Conservation (phyloP, 2,797 vertebrate species). For the Micromesistius poutassou region DNA sequence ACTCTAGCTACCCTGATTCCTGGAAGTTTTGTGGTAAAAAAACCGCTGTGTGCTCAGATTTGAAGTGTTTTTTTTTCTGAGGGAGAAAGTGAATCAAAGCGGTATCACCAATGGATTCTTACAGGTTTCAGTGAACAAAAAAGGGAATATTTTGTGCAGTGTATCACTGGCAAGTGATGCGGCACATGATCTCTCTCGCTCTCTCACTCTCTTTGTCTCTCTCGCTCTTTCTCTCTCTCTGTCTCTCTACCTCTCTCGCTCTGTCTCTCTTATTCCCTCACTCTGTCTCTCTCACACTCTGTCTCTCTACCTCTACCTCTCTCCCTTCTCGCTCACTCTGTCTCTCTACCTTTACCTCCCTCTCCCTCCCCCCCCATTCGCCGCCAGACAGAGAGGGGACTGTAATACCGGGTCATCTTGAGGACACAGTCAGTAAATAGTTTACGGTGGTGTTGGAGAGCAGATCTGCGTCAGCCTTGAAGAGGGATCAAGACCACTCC, state of each 20-base stretch:
- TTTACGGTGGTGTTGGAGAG: constrained; percentile 43
- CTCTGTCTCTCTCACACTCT: too few relatives aligned
- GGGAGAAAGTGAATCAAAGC: background rate
- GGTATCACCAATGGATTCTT: background rate
- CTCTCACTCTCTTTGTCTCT: background rate
- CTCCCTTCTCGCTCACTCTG: too few relatives aligned
- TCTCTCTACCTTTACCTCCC: too few relatives aligned
- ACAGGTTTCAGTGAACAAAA: background rate
- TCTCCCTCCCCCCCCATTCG: background rate
- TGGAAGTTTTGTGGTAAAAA: background rate
- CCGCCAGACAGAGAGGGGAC: background rate
- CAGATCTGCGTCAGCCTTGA: constrained; percentile 18
- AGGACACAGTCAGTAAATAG: constrained; percentile 31
- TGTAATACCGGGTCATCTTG: constrained; percentile 20
- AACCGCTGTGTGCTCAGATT: background rate
- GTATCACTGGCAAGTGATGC: background rate
- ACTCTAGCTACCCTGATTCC: background rate
- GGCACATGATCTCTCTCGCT: background rate
- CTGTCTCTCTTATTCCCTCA: too few relatives aligned
- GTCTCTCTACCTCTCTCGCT: too few relatives aligned
- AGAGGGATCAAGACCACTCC: constrained; percentile 30
- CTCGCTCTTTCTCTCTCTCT: too few relatives aligned
- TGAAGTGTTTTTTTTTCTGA: background rate
- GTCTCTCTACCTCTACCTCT: too few relatives aligned
- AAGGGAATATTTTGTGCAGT: background rate